These are phyloP conservation scores for Decapterus maruadsi DNA, from an alignment of 2,797 vertebrate species.

Conservation along the genomic window DNA sequence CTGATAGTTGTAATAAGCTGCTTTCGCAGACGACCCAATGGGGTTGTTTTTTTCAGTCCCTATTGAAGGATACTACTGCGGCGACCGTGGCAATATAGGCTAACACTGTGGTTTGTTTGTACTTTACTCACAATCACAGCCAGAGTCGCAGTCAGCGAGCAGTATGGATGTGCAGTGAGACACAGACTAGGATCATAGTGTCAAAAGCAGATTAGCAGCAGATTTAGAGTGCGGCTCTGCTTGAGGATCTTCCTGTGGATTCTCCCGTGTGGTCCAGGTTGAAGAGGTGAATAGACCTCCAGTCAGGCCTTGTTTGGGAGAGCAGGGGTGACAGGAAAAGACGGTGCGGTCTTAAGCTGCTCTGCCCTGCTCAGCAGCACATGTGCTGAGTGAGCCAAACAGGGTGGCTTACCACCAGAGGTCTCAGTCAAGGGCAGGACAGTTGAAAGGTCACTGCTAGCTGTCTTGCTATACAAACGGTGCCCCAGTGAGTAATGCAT, in stretches of 20 bases:
- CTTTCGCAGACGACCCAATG: too few relatives aligned
- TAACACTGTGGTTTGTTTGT: not conserved
- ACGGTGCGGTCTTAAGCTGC: slow-evolving; percentile 80
- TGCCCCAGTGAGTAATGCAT: slow-evolving; percentile 59
- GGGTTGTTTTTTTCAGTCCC: not conserved
- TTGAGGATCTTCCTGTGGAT: slow-evolving; percentile 65
- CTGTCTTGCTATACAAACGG: slow-evolving; percentile 76
- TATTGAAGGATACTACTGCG: not conserved
- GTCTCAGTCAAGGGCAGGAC: slow-evolving; percentile 86
- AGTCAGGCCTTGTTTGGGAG: slow-evolving; percentile 64
- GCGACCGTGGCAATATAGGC: not conserved
- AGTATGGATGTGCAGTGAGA: slow-evolving; percentile 45
- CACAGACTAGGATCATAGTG: slow-evolving; percentile 55
- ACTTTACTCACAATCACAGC: slow-evolving; percentile 34
- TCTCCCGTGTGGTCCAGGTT: slow-evolving; percentile 60
- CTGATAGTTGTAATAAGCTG: not conserved
- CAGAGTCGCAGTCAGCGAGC: slow-evolving; percentile 25
- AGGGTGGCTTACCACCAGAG: slow-evolving; percentile 84
- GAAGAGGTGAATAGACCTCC: slow-evolving; percentile 69
- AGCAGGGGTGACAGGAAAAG: slow-evolving; percentile 71
- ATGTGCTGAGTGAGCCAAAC: slow-evolving; percentile 86
- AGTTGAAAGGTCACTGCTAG: slow-evolving; percentile 83
- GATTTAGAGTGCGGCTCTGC: slow-evolving; percentile 71
- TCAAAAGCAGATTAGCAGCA: slow-evolving; percentile 77
- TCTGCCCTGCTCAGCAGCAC: slow-evolving; percentile 83